Evolutionary conservation across 2,888 invertebrate genomes (phyloP), one percentile per base, ranked within the genome.

Genomic region (Neoitamus cyanurus): DNA sequence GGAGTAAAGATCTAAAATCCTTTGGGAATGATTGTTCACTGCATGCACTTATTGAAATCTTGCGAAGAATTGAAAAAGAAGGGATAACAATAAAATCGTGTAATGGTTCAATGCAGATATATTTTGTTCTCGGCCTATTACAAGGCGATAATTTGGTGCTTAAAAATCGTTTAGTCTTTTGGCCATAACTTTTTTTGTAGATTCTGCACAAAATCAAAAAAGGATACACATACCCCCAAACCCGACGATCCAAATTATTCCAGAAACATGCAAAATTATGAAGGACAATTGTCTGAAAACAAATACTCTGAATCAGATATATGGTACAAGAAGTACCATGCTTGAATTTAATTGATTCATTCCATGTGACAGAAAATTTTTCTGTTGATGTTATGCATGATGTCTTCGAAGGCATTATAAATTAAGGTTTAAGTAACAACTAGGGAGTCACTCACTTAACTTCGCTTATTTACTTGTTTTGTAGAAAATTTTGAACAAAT

Each of bases 371-470:
- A 13, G 85, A 86, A 68, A 88, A 88, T 84, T 86, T 75, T 83
- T 77, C 83, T 9, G 86, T 86, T 34, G 88, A 88, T 80, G 85
- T 87, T 15, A 83, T 86, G 73, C 88, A 88, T 86, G 88, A 88
- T 69, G 77, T 88, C 20, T 87, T 87, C 72, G 87, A 87, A 85
- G 87, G 88, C 15, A 85, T 87, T 36, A 84, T 84, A 42, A 48
- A 84, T 46, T 87, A 84, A 84, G 87, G 86, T 36, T 31, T 87
- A n/a, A 31, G 36, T 28, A 85, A 87, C 87, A 48, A 84, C 85
- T 80, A 70, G 86, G 30, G 87, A 88, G 86, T 86, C 86, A 85
- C 75, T 83, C 25, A 72, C 82, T 83, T 87, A 87, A 46, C 37
- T 86, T 11, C 31, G 83, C 37, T 87, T 85, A 85, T 78, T 83